Base-by-base conservation (phyloP, 1,140 invertebrate species). In the Trachymyrmex cornetzi region DNA sequence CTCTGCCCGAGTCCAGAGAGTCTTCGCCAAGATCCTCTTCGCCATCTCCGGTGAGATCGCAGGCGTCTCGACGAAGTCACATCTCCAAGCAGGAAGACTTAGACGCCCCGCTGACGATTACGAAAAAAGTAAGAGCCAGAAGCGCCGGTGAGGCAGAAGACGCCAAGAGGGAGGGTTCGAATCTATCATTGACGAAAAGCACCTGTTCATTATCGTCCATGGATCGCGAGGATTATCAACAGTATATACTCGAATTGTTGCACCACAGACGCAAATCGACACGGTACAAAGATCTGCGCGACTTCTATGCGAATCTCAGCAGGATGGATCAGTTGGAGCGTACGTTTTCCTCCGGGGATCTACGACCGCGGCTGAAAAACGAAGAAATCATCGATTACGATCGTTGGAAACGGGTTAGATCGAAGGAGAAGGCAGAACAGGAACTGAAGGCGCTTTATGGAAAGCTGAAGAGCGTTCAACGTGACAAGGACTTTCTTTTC, bases 361-460 rank as follows among this genome's bases (percentile, higher is more conserved):
- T 98, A 53, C 96, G 97, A 72, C 97, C 97, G 3, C 95, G 97
- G 90, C 94, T 96, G 91, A 97, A 96, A 93, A 96, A 97, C 90
- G 97, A 98, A 93, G 97, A 98, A 91, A 97, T 98, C 34, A 97
- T 98, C 89, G 98, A 98, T 95, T 98, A 98, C 93, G 98, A 98
- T 91, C 96, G 97, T 61, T 98, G 98, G 98, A 98, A 97, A 93
- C 97, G 97, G 93, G 96, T 98, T 27, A 95, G 98, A 82, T 96
- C 96, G n/a, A 97, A 97, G 85, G 97, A 98, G 94, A 96, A 97
- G 88, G 98, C 97, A 3, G 97, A 98, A 93, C 96, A 97, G 92
- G 98, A 99, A 93, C 94, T 99, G 64, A 96, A 97, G 85, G 95
- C 96, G 80, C 94, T 99, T 34, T 98, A 98, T 88, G 96, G 95